Base-by-base conservation (phyloP, 2,113 vertebrate species). In the Anoura caudifer region DNA sequence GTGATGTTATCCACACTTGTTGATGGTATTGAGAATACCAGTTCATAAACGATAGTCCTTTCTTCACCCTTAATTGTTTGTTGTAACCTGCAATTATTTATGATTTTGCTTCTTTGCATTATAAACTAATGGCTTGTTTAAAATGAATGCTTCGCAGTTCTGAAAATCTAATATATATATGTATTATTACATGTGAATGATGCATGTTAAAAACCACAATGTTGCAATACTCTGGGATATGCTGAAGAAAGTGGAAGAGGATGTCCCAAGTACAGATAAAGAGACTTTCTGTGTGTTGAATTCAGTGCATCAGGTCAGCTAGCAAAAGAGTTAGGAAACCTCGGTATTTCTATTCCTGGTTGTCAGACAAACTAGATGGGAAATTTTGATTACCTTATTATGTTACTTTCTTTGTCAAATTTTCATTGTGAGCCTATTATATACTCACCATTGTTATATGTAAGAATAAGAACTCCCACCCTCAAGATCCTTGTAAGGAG, bases 41-140 rank as follows among this genome's bases (percentile, higher is more conserved):
- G 54, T 80, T 61, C 26, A 24, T 86, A 77, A 87, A 26, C 15
- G 54, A 0, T 43, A 54, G 67, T 89, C 76, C 59, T 92, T 97
- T 96, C 72, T 94, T 31, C 5, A 50, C n/a, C 41, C 24, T 85
- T 87, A 75, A 70, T 79, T 95, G 33, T 96, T 96, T 80, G 47
- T 77, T 67, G 38, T 92, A 90, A 96, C 70, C 50, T 84, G 75
- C 67, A 87, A 0, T 82, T 87, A 83, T 41, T 90, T 93, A 67
- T 84, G 16, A 67, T 90, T 96, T 88, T 96, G 92, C 96, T 91
- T 94, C 77, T 84, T 93, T 91, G 92, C 63, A 88, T 96, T 95
- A 0, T 96, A 88, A 95, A 96, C 97, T 97, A 97, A 96, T 93
- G 70, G 76, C 92, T 96, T 91, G 8, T 96, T 96, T 92, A 91